Percentiles rank a stretch among this genome's conserved stretches.
Evolutionary conservation across 1,140 invertebrate genomes (phyloP).

Genomic region (Ladona fulva): DNA sequence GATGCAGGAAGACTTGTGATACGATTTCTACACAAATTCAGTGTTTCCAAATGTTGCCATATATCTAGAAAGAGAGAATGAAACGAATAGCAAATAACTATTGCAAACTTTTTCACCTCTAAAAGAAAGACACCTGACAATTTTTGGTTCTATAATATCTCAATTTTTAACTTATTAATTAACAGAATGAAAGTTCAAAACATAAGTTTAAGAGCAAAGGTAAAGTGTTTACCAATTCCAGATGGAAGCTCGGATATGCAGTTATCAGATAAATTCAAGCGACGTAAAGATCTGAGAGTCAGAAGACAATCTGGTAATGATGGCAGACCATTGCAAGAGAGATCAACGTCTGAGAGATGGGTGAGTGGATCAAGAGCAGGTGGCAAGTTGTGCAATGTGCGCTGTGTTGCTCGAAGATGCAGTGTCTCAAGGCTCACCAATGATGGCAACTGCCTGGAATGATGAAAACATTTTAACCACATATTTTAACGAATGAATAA

Average conservation of each 20-base stretch:
- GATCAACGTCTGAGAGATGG: slow-evolving; percentile 83
- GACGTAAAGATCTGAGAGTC: slow-evolving; percentile 72
- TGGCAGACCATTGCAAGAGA: slow-evolving; percentile 84
- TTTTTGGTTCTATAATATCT: too few species aligned
- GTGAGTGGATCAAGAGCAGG: slow-evolving; percentile 76
- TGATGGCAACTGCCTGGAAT: slow-evolving; percentile 75
- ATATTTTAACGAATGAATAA: too few species aligned
- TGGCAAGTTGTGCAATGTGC: slow-evolving; percentile 87
- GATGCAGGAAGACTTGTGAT: slow-evolving; percentile 72
- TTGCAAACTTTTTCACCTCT: not conserved
- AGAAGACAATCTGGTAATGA: slow-evolving; percentile 93
- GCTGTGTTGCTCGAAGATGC: slow-evolving; percentile 89
- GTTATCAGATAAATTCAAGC: slow-evolving; percentile 92
- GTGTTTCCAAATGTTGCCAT: slow-evolving; percentile 86
- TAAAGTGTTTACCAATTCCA: slow-evolving; percentile 58
- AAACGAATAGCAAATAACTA: not conserved
- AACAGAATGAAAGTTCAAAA: too few species aligned
- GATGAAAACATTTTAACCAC: not conserved
- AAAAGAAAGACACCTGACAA: too few species aligned
- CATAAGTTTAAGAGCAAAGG: not conserved
- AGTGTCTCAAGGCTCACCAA: slow-evolving; percentile 82
- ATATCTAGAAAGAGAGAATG: slow-evolving; percentile 53
- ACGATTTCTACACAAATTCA: slow-evolving; percentile 91
- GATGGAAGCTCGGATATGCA: slow-evolving; percentile 76
- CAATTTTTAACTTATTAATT: too few species aligned